Percentiles rank a stretch among this genome's conserved stretches.
Evolutionary conservation across 1,140 invertebrate genomes (phyloP).

Genomic region (Pogonomyrmex californicus): DNA sequence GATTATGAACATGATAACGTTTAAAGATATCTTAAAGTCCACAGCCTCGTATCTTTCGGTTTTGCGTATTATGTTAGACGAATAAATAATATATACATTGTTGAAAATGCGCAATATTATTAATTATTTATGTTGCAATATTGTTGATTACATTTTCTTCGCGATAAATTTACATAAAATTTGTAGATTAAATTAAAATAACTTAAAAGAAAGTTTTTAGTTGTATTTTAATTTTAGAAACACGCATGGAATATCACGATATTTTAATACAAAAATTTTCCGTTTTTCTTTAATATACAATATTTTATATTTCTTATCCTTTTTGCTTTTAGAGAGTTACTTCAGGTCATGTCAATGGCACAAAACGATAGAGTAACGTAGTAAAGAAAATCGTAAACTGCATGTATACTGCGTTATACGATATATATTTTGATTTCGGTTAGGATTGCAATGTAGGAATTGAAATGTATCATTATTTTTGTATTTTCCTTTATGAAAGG

Average conservation of each 20-base stretch:
- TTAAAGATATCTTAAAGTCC: conserved; percentile 56
- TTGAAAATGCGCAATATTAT: neutral
- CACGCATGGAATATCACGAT: neutral
- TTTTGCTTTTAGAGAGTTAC: neutral
- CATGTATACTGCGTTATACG: neutral
- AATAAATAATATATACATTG: conserved; percentile 2
- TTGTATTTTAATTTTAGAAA: conserved; percentile 15
- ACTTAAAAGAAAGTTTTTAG: neutral
- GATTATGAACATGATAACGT: conserved; percentile 48
- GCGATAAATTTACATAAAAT: neutral
- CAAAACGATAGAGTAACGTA: conserved; percentile 1
- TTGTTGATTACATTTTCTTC: neutral
- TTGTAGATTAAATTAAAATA: neutral
- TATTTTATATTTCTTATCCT: neutral
- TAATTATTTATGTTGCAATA: neutral
- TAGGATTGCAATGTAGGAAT: neutral
- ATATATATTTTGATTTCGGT: neutral
- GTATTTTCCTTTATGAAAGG: neutral
- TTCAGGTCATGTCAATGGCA: neutral
- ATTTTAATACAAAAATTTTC: neutral
- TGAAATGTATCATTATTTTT: conserved; percentile 34
- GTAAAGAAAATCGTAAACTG: neutral
- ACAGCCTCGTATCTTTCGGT: conserved; percentile 58
- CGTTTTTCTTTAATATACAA: neutral
- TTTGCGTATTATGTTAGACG: conserved; percentile 39